phyloP scores from a whole-genome alignment of 37 sponge, comb jelly and placozoan genomes.

The Bolinopsis microptera region DNA sequence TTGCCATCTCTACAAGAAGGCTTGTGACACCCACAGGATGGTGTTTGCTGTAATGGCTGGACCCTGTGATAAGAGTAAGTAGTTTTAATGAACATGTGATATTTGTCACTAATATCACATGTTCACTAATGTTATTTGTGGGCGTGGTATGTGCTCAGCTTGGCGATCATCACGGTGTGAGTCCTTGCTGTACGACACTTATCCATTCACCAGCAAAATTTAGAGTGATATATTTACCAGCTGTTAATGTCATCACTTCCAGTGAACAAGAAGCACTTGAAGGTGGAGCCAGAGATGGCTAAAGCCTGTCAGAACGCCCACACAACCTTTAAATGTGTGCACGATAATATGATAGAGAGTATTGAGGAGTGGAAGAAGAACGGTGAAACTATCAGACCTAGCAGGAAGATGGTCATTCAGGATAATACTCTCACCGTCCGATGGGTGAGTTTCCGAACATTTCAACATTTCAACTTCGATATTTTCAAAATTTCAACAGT shows the following conservation, averaged over 20 bases:
- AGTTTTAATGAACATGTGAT: too few species aligned
- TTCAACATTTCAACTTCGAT: too few species aligned
- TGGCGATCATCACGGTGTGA: too few species aligned
- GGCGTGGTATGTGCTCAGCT: too few species aligned
- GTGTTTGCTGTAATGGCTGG: not conserved
- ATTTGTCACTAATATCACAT: too few species aligned
- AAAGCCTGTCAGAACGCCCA: constrained; percentile 15
- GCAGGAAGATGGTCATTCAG: not conserved
- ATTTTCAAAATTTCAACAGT: too few species aligned
- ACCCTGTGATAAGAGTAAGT: constrained; percentile 52
- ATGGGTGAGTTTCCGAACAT: not conserved
- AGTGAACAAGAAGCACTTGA: constrained; percentile 21
- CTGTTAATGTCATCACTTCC: too few species aligned
- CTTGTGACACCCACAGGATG: constrained; percentile 63
- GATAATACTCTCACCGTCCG: not conserved
- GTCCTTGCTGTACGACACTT: too few species aligned
- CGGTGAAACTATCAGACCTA: not conserved
- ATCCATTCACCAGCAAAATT: too few species aligned
- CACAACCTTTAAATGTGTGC: not conserved
- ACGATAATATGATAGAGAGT: constrained; percentile 37
- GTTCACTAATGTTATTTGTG: too few species aligned
- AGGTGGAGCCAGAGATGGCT: constrained; percentile 57
- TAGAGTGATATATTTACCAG: too few species aligned
- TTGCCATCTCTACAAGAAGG: constrained; percentile 59
- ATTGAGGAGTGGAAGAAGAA: constrained; percentile 37